Evolutionary conservation across 2,888 invertebrate species (phyloP), one percentile per base, ranked within the genome.

Genomic region (Ophion obscuratus): DNA sequence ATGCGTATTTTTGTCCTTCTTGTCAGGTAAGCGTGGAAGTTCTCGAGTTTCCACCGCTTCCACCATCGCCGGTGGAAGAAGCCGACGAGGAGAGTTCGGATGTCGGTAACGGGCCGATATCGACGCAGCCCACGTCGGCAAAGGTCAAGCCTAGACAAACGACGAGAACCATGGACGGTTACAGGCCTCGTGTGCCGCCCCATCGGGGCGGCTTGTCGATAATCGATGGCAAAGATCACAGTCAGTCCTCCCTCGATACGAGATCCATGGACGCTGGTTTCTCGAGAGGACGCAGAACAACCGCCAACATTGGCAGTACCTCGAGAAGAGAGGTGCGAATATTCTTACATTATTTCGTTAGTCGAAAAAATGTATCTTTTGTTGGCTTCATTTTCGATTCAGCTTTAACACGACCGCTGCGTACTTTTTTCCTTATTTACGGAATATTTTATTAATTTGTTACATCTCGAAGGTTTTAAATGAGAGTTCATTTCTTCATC

Each of bases 211-310:
- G 91, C 74, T 78, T 88, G 53, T 84, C 89, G 27, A 89, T 91
- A 76, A 90, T 92, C 85, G 94, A 94, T 73, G 90, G 92, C 36
- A 93, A 93, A 81, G 93, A 94, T 87, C 93, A 94, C 87, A 93
- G 93, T 81, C 91, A 96, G 57, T 91, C 96, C 66, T 97, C 97
- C 87, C 95, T 98, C 86, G 97, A 97, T 94, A 97, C 97, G 88
- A 96, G 97, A 91, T 97, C 97, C 9, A 97, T 98, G 96, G 97
- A 98, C 92, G 97, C 97, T 3, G 97, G 97, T 88, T 97, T 97
- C 92, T 96, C 89, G 84, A 92, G 91, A 87, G 93, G 94, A 87
- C 90, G 94, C 90, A 87, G 93, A 84, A 91, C 92, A 40, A 88
- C 91, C 53, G 53, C 53, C 71, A 86, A 81, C 53, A 66, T 83